These are phyloP conservation scores for Meteorus colon DNA, from an alignment of 2,888 invertebrate species.

Conservation along the genomic window DNA sequence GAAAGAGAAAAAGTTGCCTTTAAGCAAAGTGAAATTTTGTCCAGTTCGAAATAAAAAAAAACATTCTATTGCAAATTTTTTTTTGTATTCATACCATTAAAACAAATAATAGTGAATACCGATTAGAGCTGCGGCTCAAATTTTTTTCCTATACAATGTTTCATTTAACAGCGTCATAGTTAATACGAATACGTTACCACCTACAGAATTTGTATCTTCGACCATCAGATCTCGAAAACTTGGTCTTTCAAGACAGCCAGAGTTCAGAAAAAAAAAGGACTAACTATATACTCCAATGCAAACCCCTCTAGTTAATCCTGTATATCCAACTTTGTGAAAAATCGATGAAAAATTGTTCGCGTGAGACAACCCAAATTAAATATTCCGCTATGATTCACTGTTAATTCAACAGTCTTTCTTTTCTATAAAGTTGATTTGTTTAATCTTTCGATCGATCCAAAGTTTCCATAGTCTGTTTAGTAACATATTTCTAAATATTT, in stretches of 20 bases:
- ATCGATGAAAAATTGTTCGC: neutral
- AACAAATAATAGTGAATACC: neutral
- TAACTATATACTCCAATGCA: neutral
- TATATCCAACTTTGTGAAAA: neutral
- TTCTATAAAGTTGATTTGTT: neutral
- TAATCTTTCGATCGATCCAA: neutral
- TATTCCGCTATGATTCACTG: neutral
- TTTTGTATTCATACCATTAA: neutral
- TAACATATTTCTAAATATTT: slow-evolving; percentile 49
- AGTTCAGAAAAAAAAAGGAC: neutral
- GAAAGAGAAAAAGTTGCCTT: neutral
- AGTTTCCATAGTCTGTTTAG: neutral
- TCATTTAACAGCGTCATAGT: slow-evolving; percentile 41
- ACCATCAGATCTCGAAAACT: neutral
- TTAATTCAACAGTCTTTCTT: neutral
- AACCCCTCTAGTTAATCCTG: neutral
- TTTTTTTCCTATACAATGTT: slow-evolving; percentile 47
- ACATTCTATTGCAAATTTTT: neutral
- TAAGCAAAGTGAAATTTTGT: neutral
- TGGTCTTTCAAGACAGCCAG: too few relatives aligned
- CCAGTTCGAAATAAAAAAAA: neutral
- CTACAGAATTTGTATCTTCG: neutral
- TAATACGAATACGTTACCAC: neutral
- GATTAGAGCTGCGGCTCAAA: neutral
- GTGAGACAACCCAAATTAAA: neutral